Evolutionary conservation across 2,113 vertebrate genomes (phyloP), one percentile per base, ranked within the genome.

Genomic region (Formicarius rufipectus): DNA sequence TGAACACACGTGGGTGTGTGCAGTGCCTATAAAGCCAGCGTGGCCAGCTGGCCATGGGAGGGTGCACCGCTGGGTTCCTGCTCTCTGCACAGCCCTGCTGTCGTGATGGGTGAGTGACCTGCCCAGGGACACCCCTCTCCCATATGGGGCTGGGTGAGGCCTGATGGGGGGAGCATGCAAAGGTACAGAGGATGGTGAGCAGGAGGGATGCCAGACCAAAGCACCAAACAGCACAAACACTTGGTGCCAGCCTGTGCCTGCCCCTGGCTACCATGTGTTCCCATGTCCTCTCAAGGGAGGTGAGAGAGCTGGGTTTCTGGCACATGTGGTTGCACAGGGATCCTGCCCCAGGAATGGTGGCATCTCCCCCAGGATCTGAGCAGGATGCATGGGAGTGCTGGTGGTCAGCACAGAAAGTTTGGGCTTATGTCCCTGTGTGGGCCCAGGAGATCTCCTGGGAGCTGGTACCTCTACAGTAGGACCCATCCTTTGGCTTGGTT

Each of bases 41-140:
- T 5, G 63, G 75, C 13, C 47, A 77, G 33, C 67, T 23, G 0
- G 0, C 33, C 30, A 3, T 9, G 59, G 85, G 49, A 96, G 79
- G 67, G 27, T 58, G 67, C 63, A 74, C 50, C 47, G 2, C 50
- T 2, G 55, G n/a, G 14, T 21, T 94, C 79, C 93, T 81, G 87
- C 82, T 91, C 35, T 74, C 92, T 56, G 87, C 13, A 4, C 79
- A 59, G 90, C 91, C 3, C 53, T 42, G 82, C 93, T 55, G 19
- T 42, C 30, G 2, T 12, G 63, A 97, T 97, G 96, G 96, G 96
- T 97, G 92, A 97, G 96, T 97, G 89, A 22, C 37, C 72, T 84
- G 74, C 85, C 30, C 82, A 77, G 84, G 21, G 10, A 17, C 53
- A 10, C 62, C 63, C 56, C 52, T 17, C 75, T 68, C 27, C 0